Conservation (phyloP, 2,113 vertebrate genomes). For the Indicator indicator region DNA sequence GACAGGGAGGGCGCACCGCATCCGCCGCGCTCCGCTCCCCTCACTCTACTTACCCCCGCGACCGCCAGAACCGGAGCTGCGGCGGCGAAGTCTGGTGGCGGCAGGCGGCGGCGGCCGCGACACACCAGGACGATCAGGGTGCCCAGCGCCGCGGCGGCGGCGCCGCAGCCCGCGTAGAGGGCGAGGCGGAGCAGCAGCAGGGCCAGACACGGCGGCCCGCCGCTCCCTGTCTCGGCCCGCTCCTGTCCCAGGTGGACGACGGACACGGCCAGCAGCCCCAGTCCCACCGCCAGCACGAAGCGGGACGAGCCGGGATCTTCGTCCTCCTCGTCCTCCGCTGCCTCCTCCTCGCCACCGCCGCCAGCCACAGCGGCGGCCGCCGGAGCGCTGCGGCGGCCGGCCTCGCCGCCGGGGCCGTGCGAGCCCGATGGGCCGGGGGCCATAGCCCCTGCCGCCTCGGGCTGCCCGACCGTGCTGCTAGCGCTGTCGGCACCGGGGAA, state of each 20-base stretch:
- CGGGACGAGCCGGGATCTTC: slow-evolving; percentile 18
- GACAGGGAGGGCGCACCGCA: background rate
- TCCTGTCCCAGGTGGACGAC: slow-evolving; percentile 27
- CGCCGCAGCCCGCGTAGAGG: slow-evolving; percentile 66
- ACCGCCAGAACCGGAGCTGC: background rate
- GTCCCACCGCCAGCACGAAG: slow-evolving; percentile 37
- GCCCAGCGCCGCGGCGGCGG: slow-evolving; percentile 64
- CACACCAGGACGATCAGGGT: slow-evolving; percentile 46
- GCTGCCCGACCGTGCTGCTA: slow-evolving; percentile 1
- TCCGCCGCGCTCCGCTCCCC: background rate
- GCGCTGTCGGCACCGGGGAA: slow-evolving; percentile 59
- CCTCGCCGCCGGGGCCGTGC: background rate
- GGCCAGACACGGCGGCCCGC: slow-evolving; percentile 13
- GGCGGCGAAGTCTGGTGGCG: slow-evolving; percentile 61
- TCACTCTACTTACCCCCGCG: slow-evolving; percentile 3
- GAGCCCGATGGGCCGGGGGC: background rate
- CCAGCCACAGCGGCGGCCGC: background rate
- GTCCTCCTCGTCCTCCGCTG: slow-evolving; percentile 26
- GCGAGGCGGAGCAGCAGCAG: slow-evolving; percentile 52
- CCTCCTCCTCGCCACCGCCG: background rate
- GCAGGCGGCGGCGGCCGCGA: slow-evolving; percentile 3
- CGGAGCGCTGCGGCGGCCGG: background rate
- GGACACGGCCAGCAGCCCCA: slow-evolving; percentile 37
- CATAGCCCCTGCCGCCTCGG: background rate
- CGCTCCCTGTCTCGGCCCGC: background rate